Base-by-base conservation (phyloP, 2,797 vertebrate species). In the Salarias fasciatus region DNA sequence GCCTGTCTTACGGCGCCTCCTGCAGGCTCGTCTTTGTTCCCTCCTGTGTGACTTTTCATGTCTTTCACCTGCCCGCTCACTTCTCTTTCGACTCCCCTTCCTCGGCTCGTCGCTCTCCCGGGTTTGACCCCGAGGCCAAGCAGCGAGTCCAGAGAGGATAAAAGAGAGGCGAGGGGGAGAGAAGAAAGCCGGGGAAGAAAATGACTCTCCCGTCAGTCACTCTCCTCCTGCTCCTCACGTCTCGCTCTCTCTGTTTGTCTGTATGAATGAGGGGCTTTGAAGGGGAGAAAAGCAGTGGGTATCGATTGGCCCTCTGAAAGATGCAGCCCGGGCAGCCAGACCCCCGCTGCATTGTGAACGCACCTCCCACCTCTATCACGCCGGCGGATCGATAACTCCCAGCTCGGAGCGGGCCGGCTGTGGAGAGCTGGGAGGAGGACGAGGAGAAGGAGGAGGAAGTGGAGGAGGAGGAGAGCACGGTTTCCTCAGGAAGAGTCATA, bases 221-320 rank as follows among this genome's bases (percentile, higher is more conserved):
- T 80, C 62, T 58, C 41, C 45, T 35, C 33, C 43, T 76, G 42
- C 56, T 61, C 64, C 66, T 83, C 75, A 71, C 68, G 46, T 77
- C 68, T 84, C 67, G 66, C 82, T 62, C 79, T 70, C 66, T 56
- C 82, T 76, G 72, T 90, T 88, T 86, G 76, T 88, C 85, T 72
- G 77, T 71, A 80, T 73, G 84, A 88, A 88, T 89, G 81, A 89
- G 80, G 79, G 80, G 80, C 88, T 93, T 93, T 92, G 90, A 92
- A 90, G 86, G 83, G 75, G 84, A 87, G 80, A 85, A 80, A 73
- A 79, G 80, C 77, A 81, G 67, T 72, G 53, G 30, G 66, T 82
- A 93, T 93, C 67, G 92, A 93, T 92, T 60, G 82, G 77, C 70
- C 72, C 87, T 86, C 76, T 89, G 88, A 88, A 92, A 91, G 86